phyloP scores from a whole-genome alignment of 2,797 vertebrate species.

The Hozukius guyotensis region DNA sequence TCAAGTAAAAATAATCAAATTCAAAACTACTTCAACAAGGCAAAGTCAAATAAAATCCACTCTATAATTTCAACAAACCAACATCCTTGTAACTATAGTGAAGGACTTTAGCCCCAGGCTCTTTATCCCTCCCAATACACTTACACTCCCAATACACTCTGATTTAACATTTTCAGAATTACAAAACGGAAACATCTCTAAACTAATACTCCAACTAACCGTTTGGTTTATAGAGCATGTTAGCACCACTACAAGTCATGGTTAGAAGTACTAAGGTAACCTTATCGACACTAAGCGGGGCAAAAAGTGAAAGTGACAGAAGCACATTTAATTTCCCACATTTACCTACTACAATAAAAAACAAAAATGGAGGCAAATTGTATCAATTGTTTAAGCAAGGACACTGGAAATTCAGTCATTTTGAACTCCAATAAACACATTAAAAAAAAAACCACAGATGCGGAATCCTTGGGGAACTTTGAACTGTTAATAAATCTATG shows the following conservation, averaged over 20 bases:
- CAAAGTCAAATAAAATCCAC: constrained; percentile 34
- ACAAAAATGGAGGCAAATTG: not conserved
- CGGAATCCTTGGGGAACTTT: not conserved
- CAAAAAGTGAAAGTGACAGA: not conserved
- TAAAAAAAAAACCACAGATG: not conserved
- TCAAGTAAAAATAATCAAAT: constrained; percentile 18
- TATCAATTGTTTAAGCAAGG: not conserved
- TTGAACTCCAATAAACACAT: not conserved
- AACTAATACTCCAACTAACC: not conserved
- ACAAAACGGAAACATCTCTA: not conserved
- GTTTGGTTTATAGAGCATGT: not conserved
- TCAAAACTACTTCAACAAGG: constrained; percentile 2
- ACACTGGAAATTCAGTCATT: not conserved
- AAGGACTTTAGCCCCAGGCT: not conserved
- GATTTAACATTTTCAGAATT: not conserved
- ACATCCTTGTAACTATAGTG: constrained; percentile 15
- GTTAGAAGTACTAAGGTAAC: not conserved
- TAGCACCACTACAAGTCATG: not conserved
- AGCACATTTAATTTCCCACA: not conserved
- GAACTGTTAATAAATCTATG: not conserved
- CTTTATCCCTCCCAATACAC: not conserved
- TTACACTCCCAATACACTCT: not conserved
- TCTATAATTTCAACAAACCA: constrained; percentile 9
- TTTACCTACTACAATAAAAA: not conserved
- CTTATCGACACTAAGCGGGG: not conserved